These are phyloP conservation scores for Malurus leucopterus DNA, from an alignment of 2,797 vertebrate genomes.

Conservation along the genomic window DNA sequence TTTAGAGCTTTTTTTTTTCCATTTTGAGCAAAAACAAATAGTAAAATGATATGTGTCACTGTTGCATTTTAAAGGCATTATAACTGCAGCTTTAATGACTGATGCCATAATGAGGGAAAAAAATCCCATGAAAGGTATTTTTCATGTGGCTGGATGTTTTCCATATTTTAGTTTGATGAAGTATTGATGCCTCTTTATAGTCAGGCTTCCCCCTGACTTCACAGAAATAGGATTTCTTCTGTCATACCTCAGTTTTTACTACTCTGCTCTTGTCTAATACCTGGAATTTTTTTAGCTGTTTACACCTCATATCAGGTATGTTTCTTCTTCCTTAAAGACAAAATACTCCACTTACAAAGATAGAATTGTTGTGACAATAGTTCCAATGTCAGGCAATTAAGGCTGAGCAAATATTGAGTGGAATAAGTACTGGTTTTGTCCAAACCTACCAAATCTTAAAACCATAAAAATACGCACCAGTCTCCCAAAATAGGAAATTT, in stretches of 20 bases:
- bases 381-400: background rate
- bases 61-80: background rate
- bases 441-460: background rate
- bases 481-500: background rate
- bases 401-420: background rate
- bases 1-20: constrained; percentile 1
- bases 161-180: background rate
- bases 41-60: background rate
- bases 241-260: background rate
- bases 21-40: background rate
- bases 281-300: background rate
- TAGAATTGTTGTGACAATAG: background rate
- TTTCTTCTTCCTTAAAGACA: background rate
- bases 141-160: background rate
- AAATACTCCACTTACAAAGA: background rate
- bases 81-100: constrained; percentile 6
- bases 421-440: background rate
- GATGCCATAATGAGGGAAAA: background rate
- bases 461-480: background rate
- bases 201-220: background rate
- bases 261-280: background rate
- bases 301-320: background rate
- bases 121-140: background rate
- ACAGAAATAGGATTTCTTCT: background rate
- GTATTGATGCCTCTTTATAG: background rate